phyloP scores from a whole-genome alignment of 2,888 invertebrate genomes.

The Sisyra nigra region DNA sequence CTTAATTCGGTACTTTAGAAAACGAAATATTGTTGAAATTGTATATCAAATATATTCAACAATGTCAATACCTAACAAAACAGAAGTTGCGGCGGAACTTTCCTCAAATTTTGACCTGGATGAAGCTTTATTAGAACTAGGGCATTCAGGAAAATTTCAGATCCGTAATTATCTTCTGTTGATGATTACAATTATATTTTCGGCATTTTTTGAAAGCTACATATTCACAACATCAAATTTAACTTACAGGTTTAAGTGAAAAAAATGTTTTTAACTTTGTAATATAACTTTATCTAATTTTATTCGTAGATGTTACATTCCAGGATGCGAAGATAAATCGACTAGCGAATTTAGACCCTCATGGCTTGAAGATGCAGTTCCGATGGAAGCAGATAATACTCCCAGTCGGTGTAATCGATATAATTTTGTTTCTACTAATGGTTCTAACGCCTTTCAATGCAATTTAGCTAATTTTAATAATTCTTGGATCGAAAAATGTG shows the following conservation, averaged over 20 bases:
- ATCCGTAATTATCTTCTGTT: slow-evolving; percentile 38
- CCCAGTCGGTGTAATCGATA: slow-evolving; percentile 17
- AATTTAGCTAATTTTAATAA: neutral
- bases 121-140: slow-evolving; percentile 34
- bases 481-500: neutral
- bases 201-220: slow-evolving; percentile 48
- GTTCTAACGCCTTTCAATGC: neutral
- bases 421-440: neutral
- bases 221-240: slow-evolving; percentile 54
- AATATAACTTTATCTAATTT: neutral
- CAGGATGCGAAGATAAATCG: slow-evolving; percentile 20
- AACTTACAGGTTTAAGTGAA: slow-evolving; percentile 42
- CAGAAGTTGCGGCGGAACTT: too few relatives aligned
- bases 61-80: too few relatives aligned
- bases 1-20: too few relatives aligned
- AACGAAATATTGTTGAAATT: too few relatives aligned
- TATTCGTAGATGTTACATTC: slow-evolving; percentile 21
- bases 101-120: slow-evolving; percentile 25
- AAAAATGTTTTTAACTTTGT: neutral
- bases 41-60: too few relatives aligned
- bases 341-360: slow-evolving; percentile 16
- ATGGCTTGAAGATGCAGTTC: slow-evolving; percentile 24
- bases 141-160: slow-evolving; percentile 50
- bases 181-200: slow-evolving; percentile 39
- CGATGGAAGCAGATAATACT: slow-evolving; percentile 17